Conservation (phyloP, 2,797 vertebrate species). For the Propithecus perrieri region DNA sequence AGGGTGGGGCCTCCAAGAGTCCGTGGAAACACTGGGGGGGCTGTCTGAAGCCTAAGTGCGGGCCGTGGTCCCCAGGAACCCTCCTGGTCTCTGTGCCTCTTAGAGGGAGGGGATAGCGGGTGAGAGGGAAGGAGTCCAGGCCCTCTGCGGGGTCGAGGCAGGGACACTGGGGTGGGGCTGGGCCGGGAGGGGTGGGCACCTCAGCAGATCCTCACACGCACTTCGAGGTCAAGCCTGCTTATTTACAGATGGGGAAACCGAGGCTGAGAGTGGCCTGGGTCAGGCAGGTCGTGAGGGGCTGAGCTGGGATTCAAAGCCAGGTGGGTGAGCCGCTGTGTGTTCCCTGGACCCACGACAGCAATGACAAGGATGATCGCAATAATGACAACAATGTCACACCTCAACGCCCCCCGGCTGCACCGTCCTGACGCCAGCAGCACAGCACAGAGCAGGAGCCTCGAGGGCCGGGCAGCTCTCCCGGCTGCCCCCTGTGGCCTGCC, state of each 20-base stretch:
- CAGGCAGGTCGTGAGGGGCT: not conserved
- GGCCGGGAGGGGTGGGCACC: not conserved
- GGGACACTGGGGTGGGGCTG: not conserved
- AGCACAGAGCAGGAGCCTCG: not conserved
- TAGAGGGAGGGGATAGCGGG: not conserved
- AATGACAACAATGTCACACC: not conserved
- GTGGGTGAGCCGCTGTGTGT: not conserved
- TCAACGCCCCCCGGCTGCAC: not conserved
- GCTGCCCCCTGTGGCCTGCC: not conserved
- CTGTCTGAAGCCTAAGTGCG: too few relatives aligned
- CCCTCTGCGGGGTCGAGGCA: not conserved
- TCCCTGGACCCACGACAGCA: not conserved
- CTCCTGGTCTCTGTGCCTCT: not conserved
- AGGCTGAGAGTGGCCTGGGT: not conserved
- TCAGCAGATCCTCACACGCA: not conserved
- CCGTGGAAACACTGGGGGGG: too few relatives aligned
- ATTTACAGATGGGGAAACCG: not conserved
- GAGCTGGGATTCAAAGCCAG: not conserved
- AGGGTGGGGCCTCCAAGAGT: too few relatives aligned
- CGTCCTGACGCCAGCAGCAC: fast-evolving
- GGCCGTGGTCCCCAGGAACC: too few relatives aligned
- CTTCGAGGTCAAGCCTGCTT: not conserved
- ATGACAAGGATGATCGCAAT: not conserved
- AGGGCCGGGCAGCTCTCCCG: not conserved
- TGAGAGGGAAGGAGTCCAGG: not conserved